Conservation (phyloP, 1,140 invertebrate species). For the Xylocopa sonorina region DNA sequence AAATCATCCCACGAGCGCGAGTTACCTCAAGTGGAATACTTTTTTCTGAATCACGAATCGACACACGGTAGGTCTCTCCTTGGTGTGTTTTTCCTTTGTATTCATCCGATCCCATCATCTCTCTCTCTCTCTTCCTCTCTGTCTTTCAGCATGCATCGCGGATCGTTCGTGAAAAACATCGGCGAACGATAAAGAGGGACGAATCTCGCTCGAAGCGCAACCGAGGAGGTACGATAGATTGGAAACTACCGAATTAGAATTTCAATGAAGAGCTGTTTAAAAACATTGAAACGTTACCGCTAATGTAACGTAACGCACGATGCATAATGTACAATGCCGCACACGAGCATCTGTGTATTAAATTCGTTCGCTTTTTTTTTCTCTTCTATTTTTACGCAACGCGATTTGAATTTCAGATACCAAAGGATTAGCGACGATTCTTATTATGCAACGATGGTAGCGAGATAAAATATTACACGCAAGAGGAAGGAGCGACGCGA, state of each 20-base stretch:
- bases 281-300: background rate
- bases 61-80: background rate
- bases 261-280: background rate
- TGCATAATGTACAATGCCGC: background rate
- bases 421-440: no score
- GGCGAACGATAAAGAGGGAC: background rate
- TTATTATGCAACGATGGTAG: no score
- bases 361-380: no score
- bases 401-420: background rate
- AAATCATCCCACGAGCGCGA: constrained; percentile 29
- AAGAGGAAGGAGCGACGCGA: no score
- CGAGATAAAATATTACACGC: no score
- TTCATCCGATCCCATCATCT: background rate
- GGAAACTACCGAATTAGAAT: background rate
- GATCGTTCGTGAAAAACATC: background rate
- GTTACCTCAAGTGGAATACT: constrained; percentile 23
- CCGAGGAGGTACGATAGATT: background rate
- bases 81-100: constrained; percentile 30
- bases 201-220: background rate
- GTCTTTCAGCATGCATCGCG: constrained; percentile 3
- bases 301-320: background rate
- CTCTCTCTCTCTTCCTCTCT: background rate
- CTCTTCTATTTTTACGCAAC: no score
- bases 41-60: constrained; percentile 34
- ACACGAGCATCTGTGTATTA: no score